Base-by-base conservation (phyloP, 2,888 invertebrate species). In the Furcula furcula region DNA sequence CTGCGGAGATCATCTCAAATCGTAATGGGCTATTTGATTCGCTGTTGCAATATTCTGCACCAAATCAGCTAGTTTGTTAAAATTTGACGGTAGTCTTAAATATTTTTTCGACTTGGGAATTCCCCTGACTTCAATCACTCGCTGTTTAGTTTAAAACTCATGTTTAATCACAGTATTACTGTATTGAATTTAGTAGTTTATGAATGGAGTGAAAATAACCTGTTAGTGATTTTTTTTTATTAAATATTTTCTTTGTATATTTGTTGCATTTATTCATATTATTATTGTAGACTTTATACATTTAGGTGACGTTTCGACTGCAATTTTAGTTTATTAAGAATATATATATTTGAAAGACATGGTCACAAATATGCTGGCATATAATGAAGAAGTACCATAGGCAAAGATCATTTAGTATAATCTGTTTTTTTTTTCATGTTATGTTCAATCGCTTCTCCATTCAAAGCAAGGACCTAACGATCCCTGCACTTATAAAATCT, bases 221-320 rank as follows among this genome's bases (percentile, higher is more conserved):
- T 45, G 60, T 68, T 62, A 53, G 61, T 65, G 63, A 65, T 52
- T 40, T 30, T 36, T 23, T n/a, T n/a, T n/a, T n/a, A n/a, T n/a
- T 50, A 41, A 59, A 47, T 55, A 50, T 46, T 40, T 52, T 70
- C 67, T 73, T 52, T 83, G 74, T 83, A 82, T 77, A 79, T 80
- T 74, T 76, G 79, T 80, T 84, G 86, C 86, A 86, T 86, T 86
- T 86, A 85, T 77, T 76, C 71, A 65, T 63, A 56, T 48, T 40
- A 44, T 57, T 21, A 21, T 44, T 47, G 55, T 52, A 55, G 36
- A 53, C 34, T 59, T 48, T 45, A 48, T 32, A 34, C 40, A 30
- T 51, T 46, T 31, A 29, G 44, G 26, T 26, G 37, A 45, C 46
- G 31, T 65, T 59, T 54, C 52, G 70, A 73, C 68, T 64, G 62